Evolutionary conservation across 2,888 invertebrate genomes (phyloP).

Genomic region (Lasioglossum pauxillum): DNA sequence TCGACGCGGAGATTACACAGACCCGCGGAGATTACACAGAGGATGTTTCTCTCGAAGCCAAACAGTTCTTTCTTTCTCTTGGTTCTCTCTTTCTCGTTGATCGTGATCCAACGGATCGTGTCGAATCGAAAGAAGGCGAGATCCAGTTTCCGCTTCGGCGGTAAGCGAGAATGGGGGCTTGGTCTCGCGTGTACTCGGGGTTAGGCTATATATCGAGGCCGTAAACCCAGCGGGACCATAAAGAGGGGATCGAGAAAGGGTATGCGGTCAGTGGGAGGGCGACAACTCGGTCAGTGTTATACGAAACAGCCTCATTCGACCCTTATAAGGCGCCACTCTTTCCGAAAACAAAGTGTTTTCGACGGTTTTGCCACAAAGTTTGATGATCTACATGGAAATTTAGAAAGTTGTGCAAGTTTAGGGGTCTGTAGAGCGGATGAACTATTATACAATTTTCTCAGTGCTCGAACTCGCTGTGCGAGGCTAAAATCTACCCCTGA

Average conservation of each 20-base stretch:
- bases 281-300: slow-evolving; percentile 1
- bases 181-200: neutral
- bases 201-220: neutral
- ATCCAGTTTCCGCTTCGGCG: neutral
- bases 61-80: neutral
- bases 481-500: neutral
- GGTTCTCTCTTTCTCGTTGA: neutral
- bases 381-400: neutral
- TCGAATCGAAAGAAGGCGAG: neutral
- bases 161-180: neutral
- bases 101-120: neutral
- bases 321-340: neutral
- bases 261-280: neutral
- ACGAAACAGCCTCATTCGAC: neutral
- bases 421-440: neutral
- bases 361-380: neutral
- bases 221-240: neutral
- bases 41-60: slow-evolving; percentile 8
- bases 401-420: neutral
- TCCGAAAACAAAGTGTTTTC: neutral
- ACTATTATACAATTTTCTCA: neutral
- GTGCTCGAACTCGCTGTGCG: neutral
- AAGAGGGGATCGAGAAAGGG: neutral
- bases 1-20: neutral
- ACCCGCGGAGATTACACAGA: neutral